phyloP scores from a whole-genome alignment of 2,888 invertebrate genomes.

The Callyntrura sp. region DNA sequence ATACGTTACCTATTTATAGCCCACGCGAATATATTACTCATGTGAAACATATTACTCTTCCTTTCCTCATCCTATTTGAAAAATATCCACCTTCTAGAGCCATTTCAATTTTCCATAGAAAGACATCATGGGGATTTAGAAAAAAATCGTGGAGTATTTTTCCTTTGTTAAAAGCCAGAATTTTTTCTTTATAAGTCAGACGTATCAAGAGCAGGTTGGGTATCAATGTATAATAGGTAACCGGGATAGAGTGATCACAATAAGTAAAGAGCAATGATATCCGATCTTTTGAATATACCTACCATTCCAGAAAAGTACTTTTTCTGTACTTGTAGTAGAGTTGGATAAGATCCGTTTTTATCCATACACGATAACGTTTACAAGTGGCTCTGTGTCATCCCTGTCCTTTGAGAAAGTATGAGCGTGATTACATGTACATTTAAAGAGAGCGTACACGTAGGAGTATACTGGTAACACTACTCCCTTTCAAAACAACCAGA shows the following conservation, averaged over 20 bases:
- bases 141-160: conserved; percentile 49
- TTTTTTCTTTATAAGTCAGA: conserved; percentile 17
- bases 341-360: conserved; percentile 44
- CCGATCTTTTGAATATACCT: background rate
- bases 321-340: background rate
- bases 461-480: background rate
- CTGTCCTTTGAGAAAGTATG: conserved; percentile 8
- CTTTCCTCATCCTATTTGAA: conserved; percentile 16
- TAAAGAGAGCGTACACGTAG: background rate
- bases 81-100: conserved; percentile 56
- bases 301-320: background rate
- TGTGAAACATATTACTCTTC: conserved; percentile 29
- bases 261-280: background rate
- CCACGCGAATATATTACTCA: background rate
- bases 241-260: conserved; percentile 51
- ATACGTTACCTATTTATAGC: background rate
- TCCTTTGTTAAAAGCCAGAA: conserved; percentile 61
- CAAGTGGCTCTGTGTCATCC: conserved; percentile 41
- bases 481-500: background rate
- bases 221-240: background rate
- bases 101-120: conserved; percentile 73
- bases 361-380: conserved; percentile 34
- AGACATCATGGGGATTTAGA: conserved; percentile 69
- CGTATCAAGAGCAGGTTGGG: background rate
- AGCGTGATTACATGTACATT: background rate